A percentile compares a stretch with the other conserved stretches of the same genome.
These are phyloP conservation scores for Hesperophylax magnus DNA, from an alignment of 1,140 invertebrate genomes.

Conservation along the genomic window DNA sequence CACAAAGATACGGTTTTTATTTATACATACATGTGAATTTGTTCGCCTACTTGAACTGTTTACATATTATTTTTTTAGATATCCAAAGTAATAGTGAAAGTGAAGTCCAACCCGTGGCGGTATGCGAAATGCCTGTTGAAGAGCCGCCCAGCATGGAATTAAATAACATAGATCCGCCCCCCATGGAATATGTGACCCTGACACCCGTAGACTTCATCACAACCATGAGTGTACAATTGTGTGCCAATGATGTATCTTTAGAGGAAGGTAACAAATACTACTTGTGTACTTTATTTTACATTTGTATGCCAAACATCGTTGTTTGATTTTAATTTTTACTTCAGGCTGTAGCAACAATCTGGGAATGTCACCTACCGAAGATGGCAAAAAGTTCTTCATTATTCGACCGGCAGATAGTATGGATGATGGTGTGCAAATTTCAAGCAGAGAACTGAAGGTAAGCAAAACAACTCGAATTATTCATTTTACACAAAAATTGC, in stretches of 20 bases:
- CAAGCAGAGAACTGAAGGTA: constrained; percentile 54
- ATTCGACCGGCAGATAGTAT: constrained; percentile 73
- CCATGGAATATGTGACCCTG: constrained; percentile 27
- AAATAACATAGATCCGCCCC: not conserved
- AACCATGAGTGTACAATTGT: constrained; percentile 46
- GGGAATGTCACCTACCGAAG: not conserved
- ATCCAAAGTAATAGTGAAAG: constrained; percentile 6
- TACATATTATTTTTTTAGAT: not conserved
- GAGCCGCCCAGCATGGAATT: not conserved
- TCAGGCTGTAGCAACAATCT: constrained; percentile 5
- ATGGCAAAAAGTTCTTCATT: constrained; percentile 76
- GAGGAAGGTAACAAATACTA: constrained; percentile 38
- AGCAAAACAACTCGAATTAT: not conserved
- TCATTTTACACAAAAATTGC: not conserved
- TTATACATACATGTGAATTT: too few relatives aligned
- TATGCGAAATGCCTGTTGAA: not conserved
- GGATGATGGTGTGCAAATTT: constrained; percentile 51
- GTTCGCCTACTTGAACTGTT: too few relatives aligned
- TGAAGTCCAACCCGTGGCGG: not conserved
- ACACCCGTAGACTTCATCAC: constrained; percentile 52
- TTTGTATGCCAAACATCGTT: not conserved
- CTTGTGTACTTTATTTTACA: not conserved
- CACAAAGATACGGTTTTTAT: too few relatives aligned
- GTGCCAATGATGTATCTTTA: constrained; percentile 35
- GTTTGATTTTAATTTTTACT: not conserved